Conservation (phyloP, 92 coral and sea anemone species). For the Palythoa heliodiscus region DNA sequence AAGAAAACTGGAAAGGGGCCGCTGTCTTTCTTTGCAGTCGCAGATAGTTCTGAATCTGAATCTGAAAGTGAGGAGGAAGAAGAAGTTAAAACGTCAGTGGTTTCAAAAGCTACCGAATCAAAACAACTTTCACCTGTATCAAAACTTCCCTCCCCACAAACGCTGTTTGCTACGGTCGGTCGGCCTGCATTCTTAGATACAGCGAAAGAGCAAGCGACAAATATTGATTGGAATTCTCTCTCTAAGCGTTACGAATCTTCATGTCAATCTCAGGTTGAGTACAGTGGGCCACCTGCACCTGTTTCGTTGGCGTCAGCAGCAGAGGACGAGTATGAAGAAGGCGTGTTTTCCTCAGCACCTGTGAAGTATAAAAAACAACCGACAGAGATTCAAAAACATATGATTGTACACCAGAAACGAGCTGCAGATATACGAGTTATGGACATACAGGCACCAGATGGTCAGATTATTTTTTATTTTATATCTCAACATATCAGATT, state of each 20-base stretch:
- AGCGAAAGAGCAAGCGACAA: slow-evolving; percentile 61
- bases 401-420: slow-evolving; percentile 87
- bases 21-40: slow-evolving; percentile 87
- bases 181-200: slow-evolving; percentile 83
- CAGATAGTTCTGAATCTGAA: slow-evolving; percentile 82
- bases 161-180: slow-evolving; percentile 93
- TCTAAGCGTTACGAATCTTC: slow-evolving; percentile 91
- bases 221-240: slow-evolving; percentile 86
- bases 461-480: slow-evolving; percentile 2
- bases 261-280: slow-evolving; percentile 33
- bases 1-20: slow-evolving; percentile 60
- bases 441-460: slow-evolving; percentile 53
- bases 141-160: slow-evolving; percentile 92
- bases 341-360: slow-evolving; percentile 82
- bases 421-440: slow-evolving; percentile 62
- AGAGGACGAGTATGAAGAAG: slow-evolving; percentile 84
- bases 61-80: slow-evolving; percentile 76
- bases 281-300: slow-evolving; percentile 80
- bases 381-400: slow-evolving; percentile 88
- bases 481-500: neutral
- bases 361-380: slow-evolving; percentile 87
- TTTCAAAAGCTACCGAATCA: slow-evolving; percentile 18
- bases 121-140: slow-evolving; percentile 37
- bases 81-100: neutral
- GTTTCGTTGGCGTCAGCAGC: slow-evolving; percentile 56